A percentile compares a stretch with the other conserved stretches of the same genome.
Evolutionary conservation across 2,888 invertebrate species (phyloP).

Genomic region (Drosophila emarginata): DNA sequence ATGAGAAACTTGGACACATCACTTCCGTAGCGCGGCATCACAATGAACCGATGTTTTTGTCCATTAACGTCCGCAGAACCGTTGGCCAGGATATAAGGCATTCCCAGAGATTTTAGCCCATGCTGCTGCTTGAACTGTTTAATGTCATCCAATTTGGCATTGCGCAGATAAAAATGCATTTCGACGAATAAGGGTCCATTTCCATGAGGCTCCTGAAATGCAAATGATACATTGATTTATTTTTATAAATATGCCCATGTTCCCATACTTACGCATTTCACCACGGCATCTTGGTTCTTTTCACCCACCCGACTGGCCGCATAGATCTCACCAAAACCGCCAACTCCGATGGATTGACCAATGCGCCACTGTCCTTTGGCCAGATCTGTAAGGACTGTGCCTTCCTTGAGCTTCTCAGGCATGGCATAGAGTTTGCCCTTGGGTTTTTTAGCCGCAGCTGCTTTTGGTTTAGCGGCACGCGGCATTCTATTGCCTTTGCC

Average conservation of each 20-base stretch:
- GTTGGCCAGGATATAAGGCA: constrained; percentile 92
- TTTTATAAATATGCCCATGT: not conserved
- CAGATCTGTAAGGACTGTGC: constrained; percentile 90
- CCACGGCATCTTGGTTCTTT: constrained; percentile 86
- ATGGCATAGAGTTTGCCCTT: constrained; percentile 79
- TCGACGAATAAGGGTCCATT: constrained; percentile 98
- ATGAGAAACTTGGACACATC: constrained; percentile 92
- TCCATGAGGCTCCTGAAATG: constrained; percentile 90
- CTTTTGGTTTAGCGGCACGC: constrained; percentile 63
- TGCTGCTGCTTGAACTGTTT: constrained; percentile 80
- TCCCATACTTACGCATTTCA: constrained; percentile 88
- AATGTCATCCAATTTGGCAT: constrained; percentile 88
- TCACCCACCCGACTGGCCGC: constrained; percentile 87
- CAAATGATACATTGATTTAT: not conserved
- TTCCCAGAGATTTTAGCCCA: constrained; percentile 89
- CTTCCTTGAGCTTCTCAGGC: constrained; percentile 83
- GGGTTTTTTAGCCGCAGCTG: constrained; percentile 55
- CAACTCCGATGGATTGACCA: constrained; percentile 93
- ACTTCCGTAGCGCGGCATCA: constrained; percentile 94
- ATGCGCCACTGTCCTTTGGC: constrained; percentile 92
- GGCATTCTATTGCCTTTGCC: constrained; percentile 58
- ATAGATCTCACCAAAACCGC: constrained; percentile 97
- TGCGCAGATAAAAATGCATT: constrained; percentile 93
- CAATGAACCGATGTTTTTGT: constrained; percentile 92
- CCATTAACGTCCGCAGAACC: constrained; percentile 90